These are phyloP conservation scores for Branchellion lobata DNA, from an alignment of 2,888 invertebrate species.

Conservation along the genomic window DNA sequence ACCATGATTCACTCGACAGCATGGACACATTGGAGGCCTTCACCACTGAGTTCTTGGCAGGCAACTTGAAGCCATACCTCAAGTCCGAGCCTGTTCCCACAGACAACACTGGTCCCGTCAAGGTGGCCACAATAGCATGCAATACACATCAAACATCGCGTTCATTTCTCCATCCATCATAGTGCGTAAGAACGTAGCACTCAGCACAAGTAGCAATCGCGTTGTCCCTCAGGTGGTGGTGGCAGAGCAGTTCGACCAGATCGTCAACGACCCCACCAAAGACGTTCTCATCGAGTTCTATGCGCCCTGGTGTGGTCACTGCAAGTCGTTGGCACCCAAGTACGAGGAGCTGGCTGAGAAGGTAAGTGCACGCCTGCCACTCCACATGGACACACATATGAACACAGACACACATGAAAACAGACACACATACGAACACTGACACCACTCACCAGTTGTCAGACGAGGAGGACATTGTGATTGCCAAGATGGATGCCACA, in stretches of 20 bases:
- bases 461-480: conserved; percentile 59
- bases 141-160: too few relatives aligned
- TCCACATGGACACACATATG: background rate
- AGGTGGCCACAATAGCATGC: too few relatives aligned
- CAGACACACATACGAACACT: too few relatives aligned
- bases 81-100: conserved; percentile 93
- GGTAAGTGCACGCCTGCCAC: conserved; percentile 55
- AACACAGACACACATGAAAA: conserved; percentile 2
- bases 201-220: too few relatives aligned
- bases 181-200: too few relatives aligned
- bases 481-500: conserved; percentile 97
- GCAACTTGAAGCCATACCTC: conserved; percentile 82
- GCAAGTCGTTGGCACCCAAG: conserved; percentile 89
- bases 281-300: conserved; percentile 97
- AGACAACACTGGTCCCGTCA: conserved; percentile 69
- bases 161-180: too few relatives aligned
- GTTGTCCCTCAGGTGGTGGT: conserved; percentile 77
- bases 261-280: conserved; percentile 83
- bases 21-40: conserved; percentile 82
- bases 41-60: conserved; percentile 77
- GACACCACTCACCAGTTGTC: conserved; percentile 36
- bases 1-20: too few relatives aligned
- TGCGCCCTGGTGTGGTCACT: conserved; percentile 95
- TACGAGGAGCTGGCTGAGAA: conserved; percentile 83
- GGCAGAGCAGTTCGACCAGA: conserved; percentile 92